These are phyloP conservation scores for Pycnonotus jocosus DNA, from an alignment of 2,113 vertebrate genomes.

Conservation along the genomic window DNA sequence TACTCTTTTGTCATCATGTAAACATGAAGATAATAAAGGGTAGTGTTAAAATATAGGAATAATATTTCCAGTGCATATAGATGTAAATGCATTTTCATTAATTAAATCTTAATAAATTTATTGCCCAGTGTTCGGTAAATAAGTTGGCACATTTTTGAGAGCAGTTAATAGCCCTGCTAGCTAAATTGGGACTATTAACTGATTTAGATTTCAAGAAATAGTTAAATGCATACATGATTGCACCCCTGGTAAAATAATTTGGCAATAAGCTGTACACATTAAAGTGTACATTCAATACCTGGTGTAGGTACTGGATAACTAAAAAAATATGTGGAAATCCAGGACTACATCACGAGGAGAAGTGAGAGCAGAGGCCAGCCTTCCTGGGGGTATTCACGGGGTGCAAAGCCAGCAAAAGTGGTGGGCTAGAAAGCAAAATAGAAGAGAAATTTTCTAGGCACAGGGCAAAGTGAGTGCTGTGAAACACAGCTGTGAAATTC, in stretches of 20 bases:
- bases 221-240: background rate
- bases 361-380: background rate
- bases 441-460: background rate
- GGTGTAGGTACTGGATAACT: background rate
- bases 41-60: background rate
- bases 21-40: background rate
- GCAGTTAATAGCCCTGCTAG: background rate
- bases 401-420: background rate
- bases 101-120: background rate
- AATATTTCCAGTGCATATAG: background rate
- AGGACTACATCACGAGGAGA: background rate
- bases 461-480: fast-evolving
- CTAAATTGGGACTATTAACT: background rate
- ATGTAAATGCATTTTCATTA: background rate
- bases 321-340: background rate
- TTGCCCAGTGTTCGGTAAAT: background rate
- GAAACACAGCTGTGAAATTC: background rate
- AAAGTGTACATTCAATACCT: background rate
- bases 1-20: background rate
- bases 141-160: background rate
- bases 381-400: background rate
- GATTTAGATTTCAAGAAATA: background rate
- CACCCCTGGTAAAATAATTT: background rate
- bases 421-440: background rate
- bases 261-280: background rate